These are phyloP conservation scores for Paralichthys olivaceus DNA, from an alignment of 2,113 vertebrate genomes.

Conservation along the genomic window DNA sequence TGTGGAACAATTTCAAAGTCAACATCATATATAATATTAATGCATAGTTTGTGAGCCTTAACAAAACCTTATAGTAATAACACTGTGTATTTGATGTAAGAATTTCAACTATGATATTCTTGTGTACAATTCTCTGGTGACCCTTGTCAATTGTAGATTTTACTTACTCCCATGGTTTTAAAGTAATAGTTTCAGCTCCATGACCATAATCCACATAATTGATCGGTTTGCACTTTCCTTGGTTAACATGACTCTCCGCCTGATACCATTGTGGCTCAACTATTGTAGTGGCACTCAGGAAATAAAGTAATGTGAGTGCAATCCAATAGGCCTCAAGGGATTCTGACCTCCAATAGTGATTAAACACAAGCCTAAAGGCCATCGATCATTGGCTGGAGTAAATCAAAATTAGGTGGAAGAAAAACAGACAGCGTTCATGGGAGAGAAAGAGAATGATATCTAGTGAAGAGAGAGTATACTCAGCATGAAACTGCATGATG, in stretches of 20 bases:
- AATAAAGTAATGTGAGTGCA: conserved; percentile 40
- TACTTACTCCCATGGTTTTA: background rate
- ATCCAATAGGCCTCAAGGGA: conserved; percentile 33
- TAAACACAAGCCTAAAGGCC: conserved; percentile 11
- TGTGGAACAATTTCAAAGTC: too few species aligned
- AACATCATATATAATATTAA: background rate
- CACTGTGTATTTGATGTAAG: too few species aligned
- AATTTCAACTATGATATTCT: too few species aligned
- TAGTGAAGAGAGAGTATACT: background rate
- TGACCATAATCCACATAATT: conserved; percentile 1
- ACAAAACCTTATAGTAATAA: background rate
- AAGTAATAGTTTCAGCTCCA: background rate
- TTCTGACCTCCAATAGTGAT: conserved; percentile 21
- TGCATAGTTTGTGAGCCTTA: background rate
- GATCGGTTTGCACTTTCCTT: conserved; percentile 18
- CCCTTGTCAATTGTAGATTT: background rate
- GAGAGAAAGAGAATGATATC: conserved; percentile 4
- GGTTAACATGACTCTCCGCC: conserved; percentile 12
- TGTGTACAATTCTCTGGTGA: background rate
- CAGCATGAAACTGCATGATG: background rate
- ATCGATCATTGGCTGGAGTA: conserved; percentile 3
- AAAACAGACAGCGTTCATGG: background rate
- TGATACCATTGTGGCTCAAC: conserved; percentile 15
- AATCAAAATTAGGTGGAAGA: background rate
- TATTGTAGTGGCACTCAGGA: conserved; percentile 15